Evolutionary conservation across 2,888 invertebrate species (phyloP).

Genomic region (Timandra comae): DNA sequence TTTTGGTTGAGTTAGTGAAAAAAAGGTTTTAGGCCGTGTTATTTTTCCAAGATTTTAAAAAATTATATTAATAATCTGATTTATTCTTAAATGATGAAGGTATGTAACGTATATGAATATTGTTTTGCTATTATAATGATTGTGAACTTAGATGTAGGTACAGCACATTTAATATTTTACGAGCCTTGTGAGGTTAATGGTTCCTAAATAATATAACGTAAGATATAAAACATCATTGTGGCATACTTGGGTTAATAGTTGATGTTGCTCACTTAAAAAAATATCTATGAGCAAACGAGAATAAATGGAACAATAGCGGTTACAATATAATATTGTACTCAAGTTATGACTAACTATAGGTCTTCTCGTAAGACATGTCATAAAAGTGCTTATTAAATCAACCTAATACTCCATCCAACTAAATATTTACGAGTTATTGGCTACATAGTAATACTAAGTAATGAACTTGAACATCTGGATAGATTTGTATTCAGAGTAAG

Average conservation of each 20-base stretch:
- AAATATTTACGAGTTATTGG: conserved; percentile 15
- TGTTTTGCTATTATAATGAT: too few species aligned
- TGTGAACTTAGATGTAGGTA: too few species aligned
- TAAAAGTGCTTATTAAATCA: conserved; percentile 27
- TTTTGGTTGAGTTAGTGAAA: too few species aligned
- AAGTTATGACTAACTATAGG: conserved; percentile 18
- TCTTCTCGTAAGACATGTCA: conserved; percentile 24
- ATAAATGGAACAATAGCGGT: conserved; percentile 37
- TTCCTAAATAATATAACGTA: conserved; percentile 15
- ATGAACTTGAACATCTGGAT: conserved; percentile 6
- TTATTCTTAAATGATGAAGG: too few species aligned
- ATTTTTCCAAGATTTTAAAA: too few species aligned
- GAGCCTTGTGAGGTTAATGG: conserved; percentile 2
- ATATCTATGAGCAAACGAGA: conserved; percentile 29
- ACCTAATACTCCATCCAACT: conserved; percentile 17
- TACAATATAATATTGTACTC: conserved; percentile 44
- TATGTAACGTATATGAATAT: too few species aligned
- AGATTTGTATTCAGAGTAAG: too few species aligned
- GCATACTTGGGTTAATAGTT: conserved; percentile 23
- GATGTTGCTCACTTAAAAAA: conserved; percentile 19
- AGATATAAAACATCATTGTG: conserved; percentile 13
- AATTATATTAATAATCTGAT: too few species aligned
- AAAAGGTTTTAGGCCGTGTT: too few species aligned
- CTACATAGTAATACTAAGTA: conserved; percentile 14
- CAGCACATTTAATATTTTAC: background rate